A percentile compares a stretch with the other conserved stretches of the same genome.
Conservation (phyloP, 2,797 vertebrate genomes). For the Huso huso region DNA sequence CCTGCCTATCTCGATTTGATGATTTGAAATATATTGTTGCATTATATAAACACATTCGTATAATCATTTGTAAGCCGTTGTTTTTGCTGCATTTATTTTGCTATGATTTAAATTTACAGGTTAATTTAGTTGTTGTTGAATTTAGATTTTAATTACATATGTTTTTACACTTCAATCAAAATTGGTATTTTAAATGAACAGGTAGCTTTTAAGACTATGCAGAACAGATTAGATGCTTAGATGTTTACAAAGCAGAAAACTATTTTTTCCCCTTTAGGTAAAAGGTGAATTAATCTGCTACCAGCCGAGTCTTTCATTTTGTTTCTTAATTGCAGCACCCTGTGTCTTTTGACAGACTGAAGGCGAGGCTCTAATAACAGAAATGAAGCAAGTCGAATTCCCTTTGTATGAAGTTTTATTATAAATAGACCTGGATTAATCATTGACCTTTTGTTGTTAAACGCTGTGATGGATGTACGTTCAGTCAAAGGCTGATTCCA, state of each 20-base stretch:
- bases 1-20: no score
- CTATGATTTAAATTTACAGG: constrained; percentile 3
- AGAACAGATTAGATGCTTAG: constrained; percentile 48
- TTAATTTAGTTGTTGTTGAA: constrained; percentile 11
- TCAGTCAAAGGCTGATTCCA: constrained; percentile 49
- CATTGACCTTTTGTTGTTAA: constrained; percentile 71
- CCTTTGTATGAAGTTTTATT: constrained; percentile 66
- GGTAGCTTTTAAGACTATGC: constrained; percentile 45
- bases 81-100: not conserved
- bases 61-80: constrained; percentile 1
- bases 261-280: constrained; percentile 55
- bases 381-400: constrained; percentile 51
- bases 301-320: constrained; percentile 30
- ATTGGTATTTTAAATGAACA: constrained; percentile 10
- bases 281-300: constrained; percentile 67
- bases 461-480: constrained; percentile 65
- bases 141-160: constrained; percentile 12
- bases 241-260: constrained; percentile 59
- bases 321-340: constrained; percentile 43
- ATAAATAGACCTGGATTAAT: constrained; percentile 75
- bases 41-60: not conserved
- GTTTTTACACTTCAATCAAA: constrained; percentile 12
- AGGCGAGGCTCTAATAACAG: constrained; percentile 56
- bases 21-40: no score
- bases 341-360: constrained; percentile 51